A percentile compares a stretch with the other conserved stretches of the same genome.
phyloP scores from a whole-genome alignment of 2,797 vertebrate species.

The Rousettus madagascariensis region DNA sequence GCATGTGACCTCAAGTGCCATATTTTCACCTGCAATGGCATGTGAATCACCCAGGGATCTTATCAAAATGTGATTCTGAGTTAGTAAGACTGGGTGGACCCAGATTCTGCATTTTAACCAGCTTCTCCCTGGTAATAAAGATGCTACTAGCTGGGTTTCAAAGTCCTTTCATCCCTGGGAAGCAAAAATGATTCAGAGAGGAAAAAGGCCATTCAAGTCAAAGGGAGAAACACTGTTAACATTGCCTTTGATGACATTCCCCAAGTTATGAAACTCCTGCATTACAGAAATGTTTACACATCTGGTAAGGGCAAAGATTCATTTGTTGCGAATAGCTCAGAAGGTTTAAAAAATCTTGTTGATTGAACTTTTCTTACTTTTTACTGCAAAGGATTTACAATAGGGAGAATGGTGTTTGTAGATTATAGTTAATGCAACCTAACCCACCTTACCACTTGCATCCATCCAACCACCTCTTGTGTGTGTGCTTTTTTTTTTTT shows the following conservation, averaged over 20 bases:
- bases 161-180: constrained; percentile 14
- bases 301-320: constrained; percentile 4
- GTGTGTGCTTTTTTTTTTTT: not conserved
- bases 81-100: not conserved
- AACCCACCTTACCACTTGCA: not conserved
- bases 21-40: not conserved
- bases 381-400: constrained; percentile 33
- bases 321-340: not conserved
- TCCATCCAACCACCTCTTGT: not conserved
- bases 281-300: constrained; percentile 20
- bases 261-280: not conserved
- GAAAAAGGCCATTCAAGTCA: constrained; percentile 1
- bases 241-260: not conserved
- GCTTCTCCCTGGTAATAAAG: not conserved
- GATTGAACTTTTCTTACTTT: not conserved
- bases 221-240: not conserved
- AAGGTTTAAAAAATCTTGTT: not conserved
- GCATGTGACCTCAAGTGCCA: not conserved
- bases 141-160: not conserved
- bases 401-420: not conserved
- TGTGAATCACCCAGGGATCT: not conserved
- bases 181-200: not conserved
- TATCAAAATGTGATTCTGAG: not conserved
- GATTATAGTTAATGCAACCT: not conserved
- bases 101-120: constrained; percentile 7